Evolutionary conservation across 2,797 vertebrate species (phyloP), one percentile per base, ranked within the genome.

Genomic region (Picus viridis): DNA sequence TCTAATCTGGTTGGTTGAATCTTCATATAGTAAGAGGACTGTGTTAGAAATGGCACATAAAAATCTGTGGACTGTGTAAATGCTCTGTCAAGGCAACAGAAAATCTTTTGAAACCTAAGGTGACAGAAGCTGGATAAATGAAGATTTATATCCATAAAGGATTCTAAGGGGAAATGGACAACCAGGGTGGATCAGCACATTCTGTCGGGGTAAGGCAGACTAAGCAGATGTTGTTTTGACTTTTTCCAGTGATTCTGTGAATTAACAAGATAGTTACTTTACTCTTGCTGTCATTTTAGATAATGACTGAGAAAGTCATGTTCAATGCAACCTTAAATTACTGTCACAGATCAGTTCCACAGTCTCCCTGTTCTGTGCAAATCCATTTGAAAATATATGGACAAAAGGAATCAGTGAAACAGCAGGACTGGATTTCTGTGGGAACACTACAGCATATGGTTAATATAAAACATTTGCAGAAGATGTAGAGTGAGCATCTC

Each of bases 21-120:
- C 74, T 71, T 64, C 94, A 79, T 86, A 89, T 15, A 67, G 64
- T 70, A 72, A 53, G 32, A 72, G 71, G 88, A 90, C 93, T 84
- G 75, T 59, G 39, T 90, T 91, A 69, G 64, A 82, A 91, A 76
- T 83, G 70, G 26, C 36, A 69, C 41, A 80, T 81, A 86, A 92
- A 95, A 95, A 83, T 86, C 93, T 65, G 54, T 92, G 82, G 76
- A 68, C 53, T 95, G 53, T 93, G 83, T 83, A 95, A 87, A 51
- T 96, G 83, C 90, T 90, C 54, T 83, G 80, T 79, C 93, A 94
- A 94, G 64, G 49, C 43, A 88, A 80, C 29, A 86, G 76, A 74
- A 90, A 87, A 85, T 83, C 56, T 73, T 79, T 70, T 80, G 75
- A 92, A 95, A 93, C 86, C 51, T 54, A 91, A 85, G 82, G 19